Evolutionary conservation across 2,113 vertebrate genomes (phyloP), one percentile per base, ranked within the genome.

Genomic region (Silurus meridionalis): DNA sequence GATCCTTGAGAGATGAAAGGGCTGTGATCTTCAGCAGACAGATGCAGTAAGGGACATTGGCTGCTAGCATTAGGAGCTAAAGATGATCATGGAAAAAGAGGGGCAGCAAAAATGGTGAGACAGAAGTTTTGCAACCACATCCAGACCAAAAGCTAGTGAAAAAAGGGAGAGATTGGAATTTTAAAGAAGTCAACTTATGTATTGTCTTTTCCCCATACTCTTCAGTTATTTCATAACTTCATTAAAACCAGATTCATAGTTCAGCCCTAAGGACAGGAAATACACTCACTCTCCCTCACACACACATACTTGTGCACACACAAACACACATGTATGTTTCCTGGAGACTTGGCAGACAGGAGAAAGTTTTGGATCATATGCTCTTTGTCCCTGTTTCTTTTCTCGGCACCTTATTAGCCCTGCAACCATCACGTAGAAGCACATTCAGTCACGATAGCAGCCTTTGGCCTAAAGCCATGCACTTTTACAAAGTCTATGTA

Each of bases 331-430:
- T 6, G 72, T 89, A 67, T 80, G 64, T 87, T 88, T 85, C 85
- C 83, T 74, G 37, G n/a, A 66, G 81, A 64, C 81, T 84, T 82
- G 23, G 67, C 69, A 52, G 77, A 83, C 75, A 81, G 87, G 83
- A 88, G 86, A 91, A 85, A 88, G 84, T 86, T 80, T 91, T 69
- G 81, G 55, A 89, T 93, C 91, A 90, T 91, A 90, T 86, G 90
- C 89, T 91, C 90, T 92, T 81, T 84, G 84, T 87, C 75, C 89
- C 89, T 91, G 86, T 91, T 91, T 90, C 88, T 91, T 92, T 91
- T 92, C 89, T 91, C 93, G 91, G 92, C 93, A 92, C 90, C 92
- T 94, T 91, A 92, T 94, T 93, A 95, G 90, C 89, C 52, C 75
- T 86, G 58, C 83, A 88, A 89, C 87, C 91, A 91, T 91, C 90